Evolutionary conservation across 2,888 invertebrate genomes (phyloP), one percentile per base, ranked within the genome.

Genomic region (Leptogaster cylindrica): DNA sequence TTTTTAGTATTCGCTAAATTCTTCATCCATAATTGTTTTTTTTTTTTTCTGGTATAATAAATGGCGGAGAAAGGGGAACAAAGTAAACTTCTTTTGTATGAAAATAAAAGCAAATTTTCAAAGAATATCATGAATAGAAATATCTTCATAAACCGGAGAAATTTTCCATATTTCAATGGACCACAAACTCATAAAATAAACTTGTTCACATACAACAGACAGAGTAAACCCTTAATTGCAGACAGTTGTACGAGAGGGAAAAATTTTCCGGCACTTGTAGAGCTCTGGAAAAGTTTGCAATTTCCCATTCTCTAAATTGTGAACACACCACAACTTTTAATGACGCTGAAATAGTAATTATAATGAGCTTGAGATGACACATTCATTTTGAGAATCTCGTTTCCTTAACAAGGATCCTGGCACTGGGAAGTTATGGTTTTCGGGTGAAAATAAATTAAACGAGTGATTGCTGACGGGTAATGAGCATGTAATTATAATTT

Each of bases 401-500:
- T 68, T 67, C 28, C 51, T 52, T 68, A 52, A 64, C 33, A 50
- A 64, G 50, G 44, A 44, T 23, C 64, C 12, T 23, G 25, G 36
- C 31, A 14, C 39, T 14, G 7, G 16, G 10, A 52, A 33, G 48
- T 61, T 27, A 68, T 44, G 46, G 36, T 25, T 39, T 36, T 46
- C 28, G 39, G 61, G 18, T 31, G 64, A 51, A 74, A 72, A 74
- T 71, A 16, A 67, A 75, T 39, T 58, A 23, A 23, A 20, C 41
- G 31, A 58, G 36, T 58, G 55, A 58, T 58, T 36, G 39, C 71
- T 75, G 74, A 14, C 50, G 75, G 27, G 74, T 75, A 66, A 67
- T 74, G 23, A 75, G 75, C 20, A 75, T 74, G 67, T 76, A 74
- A 36, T 75, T 75, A 64, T 71, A 73, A 48, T 81, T n/a, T 80